Conservation (phyloP, 2,888 invertebrate species). For the Nemoura dubitans region DNA sequence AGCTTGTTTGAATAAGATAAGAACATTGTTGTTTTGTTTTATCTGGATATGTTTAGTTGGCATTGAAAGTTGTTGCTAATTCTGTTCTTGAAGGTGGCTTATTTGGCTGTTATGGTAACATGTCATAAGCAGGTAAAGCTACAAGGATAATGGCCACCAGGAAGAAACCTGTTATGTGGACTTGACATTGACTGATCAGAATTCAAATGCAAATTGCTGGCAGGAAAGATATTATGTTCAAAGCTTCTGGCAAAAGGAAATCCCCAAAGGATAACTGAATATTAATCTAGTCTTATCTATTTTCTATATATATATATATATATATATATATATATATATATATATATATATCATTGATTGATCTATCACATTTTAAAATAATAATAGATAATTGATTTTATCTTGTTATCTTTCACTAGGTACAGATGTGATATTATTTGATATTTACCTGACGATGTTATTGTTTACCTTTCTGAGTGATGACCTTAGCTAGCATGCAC, state of each 20-base stretch:
- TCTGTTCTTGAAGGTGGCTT: not conserved
- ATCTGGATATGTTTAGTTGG: not conserved
- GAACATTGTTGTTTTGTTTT: not conserved
- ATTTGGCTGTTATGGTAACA: not conserved
- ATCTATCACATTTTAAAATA: too few relatives aligned
- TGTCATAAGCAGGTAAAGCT: too few relatives aligned
- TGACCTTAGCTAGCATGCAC: not conserved
- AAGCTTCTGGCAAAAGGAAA: not conserved
- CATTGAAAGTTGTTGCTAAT: not conserved
- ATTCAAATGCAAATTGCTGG: not conserved
- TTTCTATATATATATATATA: too few relatives aligned
- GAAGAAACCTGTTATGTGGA: not conserved
- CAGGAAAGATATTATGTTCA: not conserved
- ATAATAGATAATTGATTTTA: not conserved
- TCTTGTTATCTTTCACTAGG: not conserved
- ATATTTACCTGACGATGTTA: not conserved
- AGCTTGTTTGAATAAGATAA: not conserved
- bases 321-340: too few relatives aligned
- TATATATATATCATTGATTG: too few relatives aligned
- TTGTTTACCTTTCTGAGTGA: not conserved
- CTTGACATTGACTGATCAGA: not conserved
- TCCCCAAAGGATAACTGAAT: not conserved
- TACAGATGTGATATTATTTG: not conserved
- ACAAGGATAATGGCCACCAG: not conserved
- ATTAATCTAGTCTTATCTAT: not conserved